Conservation (phyloP, 2,888 invertebrate species). For the Nysson spinosus region DNA sequence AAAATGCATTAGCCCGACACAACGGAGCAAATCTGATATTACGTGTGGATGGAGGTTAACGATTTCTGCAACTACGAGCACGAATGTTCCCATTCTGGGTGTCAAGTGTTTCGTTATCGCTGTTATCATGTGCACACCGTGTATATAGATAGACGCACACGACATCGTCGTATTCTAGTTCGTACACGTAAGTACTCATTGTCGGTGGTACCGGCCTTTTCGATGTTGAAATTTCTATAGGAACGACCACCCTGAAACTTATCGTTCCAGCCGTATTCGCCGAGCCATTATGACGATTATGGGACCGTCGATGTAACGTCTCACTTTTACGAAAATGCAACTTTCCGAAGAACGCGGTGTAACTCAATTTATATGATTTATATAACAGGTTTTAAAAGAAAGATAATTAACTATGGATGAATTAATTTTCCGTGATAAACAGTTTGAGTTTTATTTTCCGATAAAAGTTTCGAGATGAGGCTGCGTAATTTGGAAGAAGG, state of each 20-base stretch:
- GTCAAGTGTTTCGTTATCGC: conserved; percentile 55
- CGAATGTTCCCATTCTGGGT: conserved; percentile 37
- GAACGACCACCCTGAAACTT: background rate
- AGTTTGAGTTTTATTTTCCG: no score
- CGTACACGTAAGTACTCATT: conserved; percentile 1
- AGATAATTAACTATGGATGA: no score
- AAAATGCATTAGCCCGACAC: background rate
- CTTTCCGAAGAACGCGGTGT: no score
- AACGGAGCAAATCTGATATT: conserved; percentile 6
- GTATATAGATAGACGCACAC: background rate
- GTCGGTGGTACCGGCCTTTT: background rate
- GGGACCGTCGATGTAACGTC: no score
- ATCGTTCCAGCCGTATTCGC: no score
- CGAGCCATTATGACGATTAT: no score
- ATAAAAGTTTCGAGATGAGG: no score
- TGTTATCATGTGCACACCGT: conserved; percentile 43
- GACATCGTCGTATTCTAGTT: conserved; percentile 8
- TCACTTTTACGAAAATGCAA: no score
- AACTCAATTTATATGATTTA: no score
- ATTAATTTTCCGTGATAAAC: no score
- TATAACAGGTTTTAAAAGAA: no score
- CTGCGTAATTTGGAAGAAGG: no score
- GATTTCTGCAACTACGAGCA: conserved; percentile 32
- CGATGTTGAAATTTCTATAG: background rate
- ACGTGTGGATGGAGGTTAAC: conserved; percentile 33